phyloP scores from a whole-genome alignment of 2,797 vertebrate species.

The Coracias cyanogaster region DNA sequence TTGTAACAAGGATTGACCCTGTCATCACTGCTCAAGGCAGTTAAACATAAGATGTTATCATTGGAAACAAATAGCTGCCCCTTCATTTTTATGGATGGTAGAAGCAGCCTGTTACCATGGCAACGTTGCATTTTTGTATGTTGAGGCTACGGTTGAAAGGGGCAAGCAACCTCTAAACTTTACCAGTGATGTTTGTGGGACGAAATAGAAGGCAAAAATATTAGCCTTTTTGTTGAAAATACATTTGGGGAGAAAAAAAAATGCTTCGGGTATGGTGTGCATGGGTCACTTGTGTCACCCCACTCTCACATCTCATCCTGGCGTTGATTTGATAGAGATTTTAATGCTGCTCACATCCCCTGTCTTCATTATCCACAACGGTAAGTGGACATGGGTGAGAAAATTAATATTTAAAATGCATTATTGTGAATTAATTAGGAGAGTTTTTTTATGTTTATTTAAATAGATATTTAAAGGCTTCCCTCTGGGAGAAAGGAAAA shows the following conservation, averaged over 20 bases:
- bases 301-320: background rate
- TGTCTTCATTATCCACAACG: background rate
- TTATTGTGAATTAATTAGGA: background rate
- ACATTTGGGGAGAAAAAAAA: background rate
- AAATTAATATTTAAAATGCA: background rate
- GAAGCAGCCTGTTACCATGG: slow-evolving; percentile 33
- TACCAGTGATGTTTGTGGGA: background rate
- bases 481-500: background rate
- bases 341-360: background rate
- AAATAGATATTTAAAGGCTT: background rate
- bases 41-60: slow-evolving; percentile 41
- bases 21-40: background rate
- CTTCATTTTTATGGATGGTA: slow-evolving; percentile 49
- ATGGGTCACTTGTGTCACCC: background rate
- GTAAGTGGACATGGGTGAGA: background rate
- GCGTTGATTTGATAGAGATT: background rate
- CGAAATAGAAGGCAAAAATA: background rate
- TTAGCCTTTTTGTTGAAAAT: background rate
- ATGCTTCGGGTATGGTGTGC: fast-evolving
- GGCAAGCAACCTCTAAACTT: slow-evolving; percentile 48
- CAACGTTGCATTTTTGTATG: slow-evolving; percentile 24
- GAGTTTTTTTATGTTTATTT: background rate
- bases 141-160: slow-evolving; percentile 17
- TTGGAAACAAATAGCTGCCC: slow-evolving; percentile 34
- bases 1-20: slow-evolving; percentile 39